A percentile compares a stretch with the other conserved stretches of the same genome.
Evolutionary conservation across 1,140 invertebrate genomes (phyloP).

Genomic region (Antheraea pernyi): DNA sequence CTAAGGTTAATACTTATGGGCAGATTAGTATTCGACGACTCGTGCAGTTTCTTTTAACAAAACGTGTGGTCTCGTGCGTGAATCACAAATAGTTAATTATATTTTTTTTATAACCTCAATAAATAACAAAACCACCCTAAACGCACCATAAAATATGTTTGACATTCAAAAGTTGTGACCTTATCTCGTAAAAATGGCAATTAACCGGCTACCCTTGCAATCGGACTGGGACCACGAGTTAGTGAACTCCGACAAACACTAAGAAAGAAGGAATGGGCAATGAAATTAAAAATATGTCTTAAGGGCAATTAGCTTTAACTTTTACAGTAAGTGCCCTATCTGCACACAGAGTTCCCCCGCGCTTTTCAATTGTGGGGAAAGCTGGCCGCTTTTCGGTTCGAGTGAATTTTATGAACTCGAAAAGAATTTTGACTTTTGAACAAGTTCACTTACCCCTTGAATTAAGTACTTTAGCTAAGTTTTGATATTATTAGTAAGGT

Average conservation of each 20-base stretch:
- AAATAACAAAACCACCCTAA: slow-evolving; percentile 23
- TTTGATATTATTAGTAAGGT: background rate
- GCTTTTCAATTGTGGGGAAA: slow-evolving; percentile 75
- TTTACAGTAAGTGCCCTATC: slow-evolving; percentile 78
- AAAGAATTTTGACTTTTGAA: slow-evolving; percentile 51
- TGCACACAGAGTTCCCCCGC: slow-evolving; percentile 56
- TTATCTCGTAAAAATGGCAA: slow-evolving; percentile 76
- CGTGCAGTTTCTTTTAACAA: background rate
- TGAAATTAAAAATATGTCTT: slow-evolving; percentile 82
- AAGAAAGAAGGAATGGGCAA: slow-evolving; percentile 77
- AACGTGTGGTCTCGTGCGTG: background rate
- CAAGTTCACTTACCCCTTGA: slow-evolving; percentile 35
- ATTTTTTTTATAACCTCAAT: background rate
- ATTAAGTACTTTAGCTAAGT: background rate
- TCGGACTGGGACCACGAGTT: slow-evolving; percentile 44
- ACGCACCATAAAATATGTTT: slow-evolving; percentile 61
- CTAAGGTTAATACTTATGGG: no score
- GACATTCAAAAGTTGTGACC: slow-evolving; percentile 72
- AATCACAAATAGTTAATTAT: background rate
- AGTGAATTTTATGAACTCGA: slow-evolving; percentile 74
- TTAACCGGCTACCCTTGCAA: slow-evolving; percentile 59
- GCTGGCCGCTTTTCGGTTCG: slow-evolving; percentile 60
- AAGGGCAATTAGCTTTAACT: slow-evolving; percentile 81
- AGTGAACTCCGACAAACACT: slow-evolving; percentile 68
- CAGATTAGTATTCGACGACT: background rate